Evolutionary conservation across 2,113 vertebrate genomes (phyloP), one percentile per base, ranked within the genome.

Genomic region (Abramis brama): DNA sequence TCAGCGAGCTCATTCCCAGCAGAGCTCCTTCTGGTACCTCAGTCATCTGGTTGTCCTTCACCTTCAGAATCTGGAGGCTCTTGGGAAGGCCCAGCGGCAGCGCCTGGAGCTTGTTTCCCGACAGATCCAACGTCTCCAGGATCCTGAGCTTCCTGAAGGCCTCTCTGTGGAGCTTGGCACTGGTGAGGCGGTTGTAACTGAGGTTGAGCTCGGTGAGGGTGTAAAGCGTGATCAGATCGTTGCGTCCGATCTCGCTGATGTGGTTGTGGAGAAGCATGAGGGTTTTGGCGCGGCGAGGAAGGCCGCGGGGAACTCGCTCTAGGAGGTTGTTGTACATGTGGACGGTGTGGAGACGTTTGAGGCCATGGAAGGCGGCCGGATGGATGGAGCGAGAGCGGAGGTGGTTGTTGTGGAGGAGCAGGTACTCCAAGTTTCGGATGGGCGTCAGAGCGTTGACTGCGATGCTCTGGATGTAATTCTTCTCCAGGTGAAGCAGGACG

Each of bases 321-420:
- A 99, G 94, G 59, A 96, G 91, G 75, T 99, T 99, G 93, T 98
- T 99, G 94, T 99, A 98, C 92, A 99, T 94, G 89, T 99, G 98
- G 75, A 99, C 95, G 0, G 98, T 99, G 93, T 99, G 98, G 47
- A 99, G 93, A 88, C 97, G 96, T 93, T 99, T 99, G 89, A 99
- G 94, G 36, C 98, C 97, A 6, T 96, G 96, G 92, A 99, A 99
- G 82, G 98, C 97, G 62, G 88, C 82, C 0, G 96, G 96, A 88
- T 99, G 96, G 90, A 99, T 99, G 83, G 95, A 95, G 5, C 94
- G 94, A 0, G 97, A 97, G 43, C 94, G 97, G 60, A 99, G 92
- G 83, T 95, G 95, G 94, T 99, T 99, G 90, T 98, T 98, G 91
- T 99, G 98, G 17, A 99, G 95, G 21, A 99, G 94, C 88, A 99